Evolutionary conservation across 2,113 vertebrate genomes (phyloP).

Genomic region (Tupaia chinensis): DNA sequence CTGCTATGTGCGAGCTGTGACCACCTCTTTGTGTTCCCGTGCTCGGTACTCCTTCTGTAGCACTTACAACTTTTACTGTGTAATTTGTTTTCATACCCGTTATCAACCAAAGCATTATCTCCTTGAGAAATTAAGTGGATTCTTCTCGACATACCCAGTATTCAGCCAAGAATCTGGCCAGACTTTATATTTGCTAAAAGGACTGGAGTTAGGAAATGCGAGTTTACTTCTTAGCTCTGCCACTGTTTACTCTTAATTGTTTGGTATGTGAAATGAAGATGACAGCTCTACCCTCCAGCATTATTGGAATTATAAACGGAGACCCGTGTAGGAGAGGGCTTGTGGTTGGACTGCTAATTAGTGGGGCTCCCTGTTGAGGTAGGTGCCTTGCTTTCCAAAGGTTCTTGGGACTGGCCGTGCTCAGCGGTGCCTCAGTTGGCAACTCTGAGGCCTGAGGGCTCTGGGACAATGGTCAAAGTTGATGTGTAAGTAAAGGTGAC

Average conservation of each 20-base stretch:
- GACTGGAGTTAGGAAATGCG: background rate
- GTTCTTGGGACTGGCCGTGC: background rate
- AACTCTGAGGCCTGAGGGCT: constrained; percentile 87
- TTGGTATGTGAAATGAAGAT: background rate
- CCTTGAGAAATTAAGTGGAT: background rate
- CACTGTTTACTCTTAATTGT: background rate
- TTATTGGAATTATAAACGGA: background rate
- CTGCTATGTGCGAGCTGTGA: background rate
- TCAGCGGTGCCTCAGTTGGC: constrained; percentile 88
- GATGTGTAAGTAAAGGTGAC: background rate
- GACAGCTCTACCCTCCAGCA: accelerated
- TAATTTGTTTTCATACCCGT: background rate
- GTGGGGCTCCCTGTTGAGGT: background rate
- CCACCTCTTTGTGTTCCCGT: background rate
- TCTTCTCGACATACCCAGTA: background rate
- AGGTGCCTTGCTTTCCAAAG: background rate
- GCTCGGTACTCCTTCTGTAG: background rate
- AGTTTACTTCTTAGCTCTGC: constrained; percentile 30
- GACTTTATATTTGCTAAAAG: constrained; percentile 45
- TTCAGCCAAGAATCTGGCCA: background rate
- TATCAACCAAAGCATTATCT: background rate
- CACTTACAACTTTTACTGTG: background rate
- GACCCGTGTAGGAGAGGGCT: background rate
- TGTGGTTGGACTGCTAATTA: background rate
- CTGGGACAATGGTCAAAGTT: background rate